Evolutionary conservation across 92 coral and sea anemone species (phyloP), one percentile per base, ranked within the genome.

Genomic region (Palythoa grandis): DNA sequence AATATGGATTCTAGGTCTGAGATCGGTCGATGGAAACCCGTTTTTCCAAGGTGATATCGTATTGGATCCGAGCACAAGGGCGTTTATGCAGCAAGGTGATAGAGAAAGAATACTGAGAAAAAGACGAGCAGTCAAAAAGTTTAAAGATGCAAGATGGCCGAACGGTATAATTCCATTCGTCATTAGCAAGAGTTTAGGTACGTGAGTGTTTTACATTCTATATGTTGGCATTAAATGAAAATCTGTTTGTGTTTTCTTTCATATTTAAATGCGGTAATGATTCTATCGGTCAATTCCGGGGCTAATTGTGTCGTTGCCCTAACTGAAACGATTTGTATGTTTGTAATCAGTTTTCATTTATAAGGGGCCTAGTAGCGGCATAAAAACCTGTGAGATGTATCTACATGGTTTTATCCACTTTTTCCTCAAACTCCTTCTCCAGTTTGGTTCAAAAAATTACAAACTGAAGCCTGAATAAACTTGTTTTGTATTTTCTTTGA

Each of bases 11-110:
- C 92, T 91, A 83, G 83, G 79, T 57, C 72, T 83, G 48, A 83
- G 87, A 65, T 88, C 79, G 24, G 87, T 74, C 84, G 94, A 90
- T 78, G 94, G 94, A 5, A 86, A 82, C 69, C 90, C 95, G 23
- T 93, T 97, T 84, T 97, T 89, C 82, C 94, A 97, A 91, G 99
- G 99, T 29, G 99, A 97, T 78, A 97, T 97, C 71, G 91, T 95
- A 19, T 90, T 97, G 29, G 98, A 94, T 79, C 87, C 87, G 17
- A 85, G 82, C 78, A 95, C 95, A 22, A 72, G 93, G 60, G 91
- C 83, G 63, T 88, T 90, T 29, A 82, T 91, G 72, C 95, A 84
- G 20, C 85, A 92, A 67, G 91, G 92, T 66, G 89, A 72, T 9
- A n/a, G 72, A 4, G 70, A 60, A 17, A 24, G 80, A 22, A 20